Conservation (phyloP, 2,113 vertebrate species). For the Proteles cristata region DNA sequence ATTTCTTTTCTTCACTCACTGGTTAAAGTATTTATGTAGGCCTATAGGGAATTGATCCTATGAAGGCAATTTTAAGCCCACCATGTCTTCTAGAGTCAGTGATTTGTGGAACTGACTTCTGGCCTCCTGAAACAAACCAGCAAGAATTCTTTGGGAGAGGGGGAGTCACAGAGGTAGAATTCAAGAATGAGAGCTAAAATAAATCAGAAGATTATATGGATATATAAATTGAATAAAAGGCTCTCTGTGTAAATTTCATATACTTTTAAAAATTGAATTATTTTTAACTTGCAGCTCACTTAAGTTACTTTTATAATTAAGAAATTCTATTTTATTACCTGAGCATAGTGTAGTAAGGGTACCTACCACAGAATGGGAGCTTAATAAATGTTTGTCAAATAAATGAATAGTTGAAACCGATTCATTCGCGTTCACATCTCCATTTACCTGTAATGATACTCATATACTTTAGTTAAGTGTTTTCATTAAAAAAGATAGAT, state of each 20-base stretch:
- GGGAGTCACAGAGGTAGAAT: neutral
- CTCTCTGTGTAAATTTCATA: neutral
- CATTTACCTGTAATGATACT: neutral
- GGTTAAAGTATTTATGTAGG: neutral
- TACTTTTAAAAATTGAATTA: neutral
- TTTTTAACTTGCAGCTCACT: neutral
- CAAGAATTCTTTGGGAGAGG: neutral
- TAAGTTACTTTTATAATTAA: slow-evolving; percentile 33
- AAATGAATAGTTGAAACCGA: slow-evolving; percentile 17
- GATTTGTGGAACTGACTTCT: neutral
- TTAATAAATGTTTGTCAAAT: slow-evolving; percentile 12
- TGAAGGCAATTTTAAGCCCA: neutral
- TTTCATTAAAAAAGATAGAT: neutral
- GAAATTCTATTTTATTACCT: neutral
- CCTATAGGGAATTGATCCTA: neutral
- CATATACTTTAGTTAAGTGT: neutral
- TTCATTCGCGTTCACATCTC: neutral
- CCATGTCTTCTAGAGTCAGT: neutral
- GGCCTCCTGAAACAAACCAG: neutral
- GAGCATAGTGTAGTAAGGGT: neutral
- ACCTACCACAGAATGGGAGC: neutral
- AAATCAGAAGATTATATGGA: neutral
- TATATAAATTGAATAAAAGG: neutral
- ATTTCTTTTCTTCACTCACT: neutral
- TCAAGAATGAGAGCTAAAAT: neutral